phyloP scores from a whole-genome alignment of 1,140 invertebrate species.

The Papilio machaon region DNA sequence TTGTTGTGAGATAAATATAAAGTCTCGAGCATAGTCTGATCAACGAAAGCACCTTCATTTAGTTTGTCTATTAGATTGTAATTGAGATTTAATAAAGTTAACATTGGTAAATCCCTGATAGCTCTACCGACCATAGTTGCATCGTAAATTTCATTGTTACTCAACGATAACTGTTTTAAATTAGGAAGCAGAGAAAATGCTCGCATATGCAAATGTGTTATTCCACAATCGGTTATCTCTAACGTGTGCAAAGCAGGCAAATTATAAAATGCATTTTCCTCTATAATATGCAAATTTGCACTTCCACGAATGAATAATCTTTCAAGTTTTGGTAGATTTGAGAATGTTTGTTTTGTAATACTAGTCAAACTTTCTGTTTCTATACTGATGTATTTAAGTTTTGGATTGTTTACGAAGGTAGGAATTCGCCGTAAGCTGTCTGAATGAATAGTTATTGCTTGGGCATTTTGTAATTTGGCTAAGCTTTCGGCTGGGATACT shows the following conservation, averaged over 20 bases:
- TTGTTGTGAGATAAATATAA: slow-evolving; percentile 88
- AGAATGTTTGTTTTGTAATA: slow-evolving; percentile 87
- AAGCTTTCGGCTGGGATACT: slow-evolving; percentile 90
- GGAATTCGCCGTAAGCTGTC: slow-evolving; percentile 88
- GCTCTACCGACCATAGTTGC: slow-evolving; percentile 90
- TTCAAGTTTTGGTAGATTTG: slow-evolving; percentile 87
- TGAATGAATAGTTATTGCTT: slow-evolving; percentile 91
- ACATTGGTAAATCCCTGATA: slow-evolving; percentile 86
- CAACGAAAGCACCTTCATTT: slow-evolving; percentile 90
- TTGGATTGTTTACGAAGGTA: slow-evolving; percentile 84
- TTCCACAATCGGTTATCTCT: slow-evolving; percentile 90
- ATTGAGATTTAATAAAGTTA: slow-evolving; percentile 87
- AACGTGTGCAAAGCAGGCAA: slow-evolving; percentile 87
- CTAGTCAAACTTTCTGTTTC: slow-evolving; percentile 87
- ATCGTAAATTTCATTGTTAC: slow-evolving; percentile 88
- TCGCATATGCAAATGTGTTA: slow-evolving; percentile 90
- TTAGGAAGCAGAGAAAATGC: slow-evolving; percentile 87
- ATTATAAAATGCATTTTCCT: slow-evolving; percentile 88
- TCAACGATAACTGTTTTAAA: slow-evolving; percentile 87
- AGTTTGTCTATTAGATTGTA: slow-evolving; percentile 87
- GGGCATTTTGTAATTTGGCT: slow-evolving; percentile 87
- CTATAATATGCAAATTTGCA: slow-evolving; percentile 84
- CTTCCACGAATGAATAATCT: slow-evolving; percentile 89
- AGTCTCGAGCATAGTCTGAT: slow-evolving; percentile 87
- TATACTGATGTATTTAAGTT: slow-evolving; percentile 86